phyloP scores from a whole-genome alignment of 2,888 invertebrate genomes.

The Cephalotes varians region DNA sequence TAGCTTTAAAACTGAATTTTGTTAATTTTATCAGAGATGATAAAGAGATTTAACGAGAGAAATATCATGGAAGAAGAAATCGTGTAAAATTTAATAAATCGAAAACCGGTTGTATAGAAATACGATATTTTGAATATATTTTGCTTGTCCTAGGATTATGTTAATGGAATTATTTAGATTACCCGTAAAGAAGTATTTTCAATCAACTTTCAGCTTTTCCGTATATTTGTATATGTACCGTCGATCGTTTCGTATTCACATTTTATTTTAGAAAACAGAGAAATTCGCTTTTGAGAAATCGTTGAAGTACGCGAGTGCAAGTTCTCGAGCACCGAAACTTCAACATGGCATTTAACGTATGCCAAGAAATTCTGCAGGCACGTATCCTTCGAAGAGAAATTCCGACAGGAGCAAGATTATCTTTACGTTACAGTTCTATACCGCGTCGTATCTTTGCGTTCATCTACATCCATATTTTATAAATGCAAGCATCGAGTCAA shows the following conservation, averaged over 20 bases:
- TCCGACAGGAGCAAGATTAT: conserved; percentile 15
- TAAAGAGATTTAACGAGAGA: background rate
- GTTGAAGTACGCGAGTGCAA: too few relatives aligned
- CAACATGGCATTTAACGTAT: too few relatives aligned
- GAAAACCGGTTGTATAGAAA: background rate
- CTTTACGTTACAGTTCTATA: background rate
- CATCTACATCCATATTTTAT: background rate
- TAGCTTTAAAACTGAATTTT: background rate
- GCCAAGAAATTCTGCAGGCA: conserved; percentile 47
- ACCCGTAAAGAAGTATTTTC: background rate
- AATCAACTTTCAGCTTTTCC: too few relatives aligned
- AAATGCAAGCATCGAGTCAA: conserved; percentile 16
- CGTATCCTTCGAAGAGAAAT: background rate
- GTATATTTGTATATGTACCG: too few relatives aligned
- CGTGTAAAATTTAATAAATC: background rate
- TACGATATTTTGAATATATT: background rate
- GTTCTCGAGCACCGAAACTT: too few relatives aligned
- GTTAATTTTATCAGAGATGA: background rate
- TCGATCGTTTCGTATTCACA: too few relatives aligned
- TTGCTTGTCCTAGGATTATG: background rate
- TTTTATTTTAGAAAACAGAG: too few relatives aligned
- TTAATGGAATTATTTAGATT: background rate
- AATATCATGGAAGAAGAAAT: background rate
- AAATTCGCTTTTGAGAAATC: too few relatives aligned
- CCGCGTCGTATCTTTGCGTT: background rate